Evolutionary conservation across 1,140 invertebrate species (phyloP), one percentile per base, ranked within the genome.

Genomic region (Charaxes varanes): DNA sequence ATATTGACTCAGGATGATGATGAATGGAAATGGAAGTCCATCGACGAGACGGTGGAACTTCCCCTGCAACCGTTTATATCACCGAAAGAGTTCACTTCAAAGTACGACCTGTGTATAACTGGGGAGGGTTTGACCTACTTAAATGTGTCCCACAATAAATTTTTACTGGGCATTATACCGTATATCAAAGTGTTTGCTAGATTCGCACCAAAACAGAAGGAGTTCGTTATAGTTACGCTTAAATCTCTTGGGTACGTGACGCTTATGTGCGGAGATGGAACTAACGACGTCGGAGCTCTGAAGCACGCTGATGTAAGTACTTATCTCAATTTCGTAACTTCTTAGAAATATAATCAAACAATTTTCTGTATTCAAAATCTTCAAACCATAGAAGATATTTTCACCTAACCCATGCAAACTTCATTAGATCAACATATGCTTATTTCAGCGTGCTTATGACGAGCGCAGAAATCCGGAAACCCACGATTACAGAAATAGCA

Each of bases 201-300:
- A 57, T 96, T 98, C 65, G 94, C 94, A 6, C 97, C 97, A 1
- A 98, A 98, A 68, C 97, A 99, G 72, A 99, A 99, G 84, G 98
- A 99, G 85, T 93, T 92, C 73, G 93, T 99, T 1, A 93, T 99
- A 21, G 93, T 95, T 1, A 90, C 91, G 5, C 80, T 99, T 15
- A 98, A 98, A 78, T 86, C 89, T 15, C 70, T 96, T 1, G 98
- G 98, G 11, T 97, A 90, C 67, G 88, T 88, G 2, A 98, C 97
- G 0, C 80, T 99, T 0, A 99, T 99, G 98, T 99, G 98, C 79
- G 98, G 98, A n/a, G 98, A 99, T 87, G 98, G 98, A 45, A 99
- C 98, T 1, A 99, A 99, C 85, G 98, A 99, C 87, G 98, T 99
- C 13, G 98, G 98, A n/a, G 98, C 98, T 12, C 86, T 99, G 5